Conservation (phyloP, 1,140 invertebrate genomes). For the Asbolus verrucosus region DNA sequence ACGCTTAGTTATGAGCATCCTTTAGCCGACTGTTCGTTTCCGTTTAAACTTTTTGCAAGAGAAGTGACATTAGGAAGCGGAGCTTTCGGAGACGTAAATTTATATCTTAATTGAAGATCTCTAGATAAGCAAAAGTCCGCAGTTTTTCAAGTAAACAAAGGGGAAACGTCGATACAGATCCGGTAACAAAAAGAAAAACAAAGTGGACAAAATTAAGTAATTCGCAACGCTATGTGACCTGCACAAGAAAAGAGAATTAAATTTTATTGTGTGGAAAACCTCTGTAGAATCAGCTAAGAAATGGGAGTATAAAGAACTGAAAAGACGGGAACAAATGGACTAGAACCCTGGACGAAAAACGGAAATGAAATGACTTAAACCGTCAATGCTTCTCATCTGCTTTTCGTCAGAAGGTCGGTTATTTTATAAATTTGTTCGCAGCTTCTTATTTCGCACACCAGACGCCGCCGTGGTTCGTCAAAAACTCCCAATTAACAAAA, state of each 20-base stretch:
- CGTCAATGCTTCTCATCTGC: slow-evolving; percentile 4
- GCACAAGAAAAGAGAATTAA: slow-evolving; percentile 46
- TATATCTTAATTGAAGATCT: slow-evolving; percentile 34
- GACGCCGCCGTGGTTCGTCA: not conserved
- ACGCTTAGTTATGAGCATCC: too few species aligned
- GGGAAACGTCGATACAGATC: slow-evolving; percentile 25
- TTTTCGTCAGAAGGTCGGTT: not conserved
- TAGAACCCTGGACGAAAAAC: slow-evolving; percentile 40
- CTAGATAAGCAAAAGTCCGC: not conserved
- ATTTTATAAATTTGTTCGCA: not conserved
- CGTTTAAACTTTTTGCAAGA: too few species aligned
- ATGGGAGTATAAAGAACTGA: slow-evolving; percentile 37
- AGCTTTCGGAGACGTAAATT: not conserved
- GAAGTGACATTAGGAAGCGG: not conserved
- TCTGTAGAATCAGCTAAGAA: slow-evolving; percentile 46
- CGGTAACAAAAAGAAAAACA: slow-evolving; percentile 40
- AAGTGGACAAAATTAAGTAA: slow-evolving; percentile 35
- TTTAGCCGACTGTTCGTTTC: too few species aligned
- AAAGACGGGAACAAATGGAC: slow-evolving; percentile 43
- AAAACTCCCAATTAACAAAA: not conserved
- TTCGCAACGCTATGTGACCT: slow-evolving; percentile 41
- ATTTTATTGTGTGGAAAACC: slow-evolving; percentile 51
- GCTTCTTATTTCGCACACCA: not conserved
- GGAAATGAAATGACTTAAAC: slow-evolving; percentile 47
- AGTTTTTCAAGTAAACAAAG: slow-evolving; percentile 27